Percentiles rank a stretch among this genome's conserved stretches.
These are phyloP conservation scores for Solenodon paradoxus DNA, from an alignment of 2,113 vertebrate genomes.

Conservation along the genomic window DNA sequence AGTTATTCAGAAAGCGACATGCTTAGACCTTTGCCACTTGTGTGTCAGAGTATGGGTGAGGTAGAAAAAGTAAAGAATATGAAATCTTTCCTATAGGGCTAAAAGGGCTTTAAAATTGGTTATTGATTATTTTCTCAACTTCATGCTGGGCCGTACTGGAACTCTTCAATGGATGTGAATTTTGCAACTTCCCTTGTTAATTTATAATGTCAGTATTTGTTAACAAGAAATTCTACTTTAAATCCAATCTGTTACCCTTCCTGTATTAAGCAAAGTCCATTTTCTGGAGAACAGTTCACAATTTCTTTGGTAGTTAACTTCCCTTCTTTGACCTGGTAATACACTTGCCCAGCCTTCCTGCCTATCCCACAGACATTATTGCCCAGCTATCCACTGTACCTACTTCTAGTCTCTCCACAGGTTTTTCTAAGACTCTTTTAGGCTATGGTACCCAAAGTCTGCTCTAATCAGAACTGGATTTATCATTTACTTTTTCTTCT, in stretches of 20 bases:
- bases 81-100: background rate
- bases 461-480: background rate
- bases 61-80: slow-evolving; percentile 17
- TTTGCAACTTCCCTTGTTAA: slow-evolving; percentile 29
- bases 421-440: background rate
- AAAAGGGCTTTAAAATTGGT: background rate
- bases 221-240: slow-evolving; percentile 35
- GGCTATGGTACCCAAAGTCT: background rate
- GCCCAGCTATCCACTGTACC: background rate
- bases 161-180: background rate
- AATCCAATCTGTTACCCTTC: background rate
- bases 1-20: background rate
- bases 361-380: background rate
- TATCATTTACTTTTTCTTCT: background rate
- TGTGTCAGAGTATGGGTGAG: background rate
- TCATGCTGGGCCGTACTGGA: background rate
- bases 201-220: slow-evolving; percentile 31
- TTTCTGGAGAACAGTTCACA: slow-evolving; percentile 22
- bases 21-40: background rate
- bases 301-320: slow-evolving; percentile 20
- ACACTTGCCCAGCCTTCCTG: background rate
- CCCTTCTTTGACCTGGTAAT: background rate
- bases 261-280: background rate
- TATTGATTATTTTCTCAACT: slow-evolving; percentile 45
- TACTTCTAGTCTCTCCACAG: background rate